Percentiles rank a stretch among this genome's conserved stretches.
Evolutionary conservation across 2,888 invertebrate species (phyloP).

Genomic region (Drosophila paramelanica): DNA sequence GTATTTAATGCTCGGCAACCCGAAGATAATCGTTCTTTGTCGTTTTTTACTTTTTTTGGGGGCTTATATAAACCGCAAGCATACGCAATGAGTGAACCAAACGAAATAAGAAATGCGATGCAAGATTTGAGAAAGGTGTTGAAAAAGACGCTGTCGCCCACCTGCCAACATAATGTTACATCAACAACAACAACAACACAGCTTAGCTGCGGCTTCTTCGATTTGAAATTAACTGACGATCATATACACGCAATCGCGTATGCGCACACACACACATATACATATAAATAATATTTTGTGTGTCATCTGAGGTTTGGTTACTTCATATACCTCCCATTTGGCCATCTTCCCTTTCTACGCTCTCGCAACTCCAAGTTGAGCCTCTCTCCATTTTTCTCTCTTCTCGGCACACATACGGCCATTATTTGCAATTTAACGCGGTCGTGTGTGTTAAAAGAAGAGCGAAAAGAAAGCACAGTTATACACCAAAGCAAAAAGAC

Average conservation of each 20-base stretch:
- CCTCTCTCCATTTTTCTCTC: not conserved
- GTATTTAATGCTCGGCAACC: not conserved
- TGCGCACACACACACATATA: not conserved
- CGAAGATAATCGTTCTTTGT: not conserved
- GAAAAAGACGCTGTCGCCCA: conserved; percentile 35
- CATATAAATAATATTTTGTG: conserved; percentile 14
- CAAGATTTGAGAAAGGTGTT: conserved; percentile 30
- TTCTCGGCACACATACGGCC: conserved; percentile 33
- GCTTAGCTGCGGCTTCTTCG: conserved; percentile 7
- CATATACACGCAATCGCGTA: no score
- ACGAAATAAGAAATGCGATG: not conserved
- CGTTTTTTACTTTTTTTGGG: not conserved
- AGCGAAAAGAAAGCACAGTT: conserved; percentile 41
- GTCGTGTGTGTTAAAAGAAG: conserved; percentile 23
- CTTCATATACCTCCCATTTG: conserved; percentile 15
- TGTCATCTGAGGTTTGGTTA: conserved; percentile 26
- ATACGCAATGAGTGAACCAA: not conserved
- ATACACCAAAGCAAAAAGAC: conserved; percentile 7
- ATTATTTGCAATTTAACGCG: conserved; percentile 70
- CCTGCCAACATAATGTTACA: conserved; percentile 25
- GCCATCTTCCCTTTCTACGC: conserved; percentile 12
- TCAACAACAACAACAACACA: conserved; percentile 23
- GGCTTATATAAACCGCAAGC: conserved; percentile 12
- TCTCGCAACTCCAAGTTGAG: conserved; percentile 6
- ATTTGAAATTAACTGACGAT: conserved; percentile 36